These are phyloP conservation scores for Laspeyria flexula DNA, from an alignment of 2,888 invertebrate genomes.

Conservation along the genomic window DNA sequence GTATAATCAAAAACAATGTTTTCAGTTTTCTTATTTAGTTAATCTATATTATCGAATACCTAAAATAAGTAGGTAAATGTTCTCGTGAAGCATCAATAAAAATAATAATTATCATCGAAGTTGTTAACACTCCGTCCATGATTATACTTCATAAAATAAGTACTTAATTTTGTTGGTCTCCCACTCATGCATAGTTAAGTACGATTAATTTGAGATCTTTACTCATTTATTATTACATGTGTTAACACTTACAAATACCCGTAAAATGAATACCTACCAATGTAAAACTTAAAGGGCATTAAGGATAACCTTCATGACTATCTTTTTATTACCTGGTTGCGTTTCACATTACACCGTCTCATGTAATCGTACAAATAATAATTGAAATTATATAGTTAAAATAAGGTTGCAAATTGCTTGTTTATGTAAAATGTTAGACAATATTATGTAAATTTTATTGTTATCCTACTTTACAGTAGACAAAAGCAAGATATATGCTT, in stretches of 20 bases:
- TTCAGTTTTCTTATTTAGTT: conserved; percentile 21
- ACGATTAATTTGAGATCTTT: conserved; percentile 38
- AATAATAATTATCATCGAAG: conserved; percentile 45
- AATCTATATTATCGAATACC: conserved; percentile 20
- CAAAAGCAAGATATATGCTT: not conserved
- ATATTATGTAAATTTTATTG: conserved; percentile 14
- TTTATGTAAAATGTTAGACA: conserved; percentile 11
- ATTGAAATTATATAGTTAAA: conserved; percentile 6
- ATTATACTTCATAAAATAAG: conserved; percentile 71
- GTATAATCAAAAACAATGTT: conserved; percentile 15
- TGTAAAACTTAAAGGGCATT: conserved; percentile 20
- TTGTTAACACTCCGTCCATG: conserved; percentile 82
- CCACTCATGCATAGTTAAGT: conserved; percentile 47
- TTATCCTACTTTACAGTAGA: conserved; percentile 15
- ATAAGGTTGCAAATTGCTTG: conserved; percentile 20
- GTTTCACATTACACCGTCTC: conserved; percentile 24
- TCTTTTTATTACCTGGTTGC: conserved; percentile 23
- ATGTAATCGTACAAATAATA: conserved; percentile 13
- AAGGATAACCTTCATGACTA: conserved; percentile 14
- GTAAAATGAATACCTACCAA: conserved; percentile 11
- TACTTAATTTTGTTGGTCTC: conserved; percentile 79
- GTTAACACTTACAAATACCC: conserved; percentile 44
- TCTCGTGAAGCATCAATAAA: conserved; percentile 29
- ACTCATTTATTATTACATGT: conserved; percentile 30
- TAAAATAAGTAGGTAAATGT: conserved; percentile 29